Conservation (phyloP, 2,888 invertebrate species). For the Panopea generosa region DNA sequence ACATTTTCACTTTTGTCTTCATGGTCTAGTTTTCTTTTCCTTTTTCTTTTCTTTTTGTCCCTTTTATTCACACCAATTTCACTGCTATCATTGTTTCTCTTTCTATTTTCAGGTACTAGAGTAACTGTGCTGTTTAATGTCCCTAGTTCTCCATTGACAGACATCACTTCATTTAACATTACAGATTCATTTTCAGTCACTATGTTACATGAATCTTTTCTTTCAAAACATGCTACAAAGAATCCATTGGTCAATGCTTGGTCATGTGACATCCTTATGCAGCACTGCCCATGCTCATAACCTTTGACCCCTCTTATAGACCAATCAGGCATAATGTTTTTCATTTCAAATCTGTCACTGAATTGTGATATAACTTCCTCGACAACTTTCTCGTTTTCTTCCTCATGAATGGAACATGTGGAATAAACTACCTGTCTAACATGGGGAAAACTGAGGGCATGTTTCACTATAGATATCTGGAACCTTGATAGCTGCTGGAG, state of each 20-base stretch:
- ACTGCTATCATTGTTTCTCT: too few species aligned
- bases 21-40: too few species aligned
- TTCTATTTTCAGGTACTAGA: too few species aligned
- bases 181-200: neutral
- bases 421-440: constrained; percentile 96
- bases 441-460: constrained; percentile 94
- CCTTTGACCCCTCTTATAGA: constrained; percentile 71
- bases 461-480: constrained; percentile 89
- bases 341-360: constrained; percentile 82
- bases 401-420: constrained; percentile 95
- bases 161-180: too few species aligned
- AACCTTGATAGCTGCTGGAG: constrained; percentile 76
- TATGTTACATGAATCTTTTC: neutral
- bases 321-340: constrained; percentile 77
- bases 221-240: constrained; percentile 94
- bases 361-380: constrained; percentile 89
- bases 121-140: too few species aligned
- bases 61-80: too few species aligned
- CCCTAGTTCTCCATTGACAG: too few species aligned
- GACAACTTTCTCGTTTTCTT: constrained; percentile 95
- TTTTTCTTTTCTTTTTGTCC: too few species aligned
- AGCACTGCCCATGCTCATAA: constrained; percentile 87
- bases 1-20: too few species aligned
- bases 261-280: constrained; percentile 92
- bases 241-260: constrained; percentile 96